Conservation (phyloP, 2,888 invertebrate species). For the Ophion ventricosus region DNA sequence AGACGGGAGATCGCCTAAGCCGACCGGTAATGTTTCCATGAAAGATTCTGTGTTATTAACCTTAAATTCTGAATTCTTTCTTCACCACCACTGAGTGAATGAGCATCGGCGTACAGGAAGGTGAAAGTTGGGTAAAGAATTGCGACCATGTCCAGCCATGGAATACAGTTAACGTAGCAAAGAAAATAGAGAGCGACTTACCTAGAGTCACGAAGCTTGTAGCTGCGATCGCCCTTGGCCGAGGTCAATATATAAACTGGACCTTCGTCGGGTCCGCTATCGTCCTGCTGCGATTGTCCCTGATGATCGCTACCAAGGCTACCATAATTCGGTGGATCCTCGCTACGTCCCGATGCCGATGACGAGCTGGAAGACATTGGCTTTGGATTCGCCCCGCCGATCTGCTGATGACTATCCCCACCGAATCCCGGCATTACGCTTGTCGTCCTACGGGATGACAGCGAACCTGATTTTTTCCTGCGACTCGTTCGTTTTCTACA, state of each 20-base stretch:
- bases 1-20: too few species aligned
- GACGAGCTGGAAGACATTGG: conserved; percentile 80
- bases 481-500: conserved; percentile 81
- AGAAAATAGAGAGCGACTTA: conserved; percentile 74
- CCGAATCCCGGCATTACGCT: conserved; percentile 78
- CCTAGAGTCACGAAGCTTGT: conserved; percentile 91
- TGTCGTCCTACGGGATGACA: conserved; percentile 79
- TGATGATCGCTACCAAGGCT: conserved; percentile 80
- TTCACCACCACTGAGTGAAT: too few species aligned
- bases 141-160: not conserved
- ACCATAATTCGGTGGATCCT: conserved; percentile 78
- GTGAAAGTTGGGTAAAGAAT: not conserved
- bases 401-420: conserved; percentile 69
- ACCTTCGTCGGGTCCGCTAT: conserved; percentile 81
- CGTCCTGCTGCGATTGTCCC: conserved; percentile 79
- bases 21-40: too few species aligned
- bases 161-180: conserved; percentile 2
- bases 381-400: conserved; percentile 64
- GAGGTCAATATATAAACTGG: conserved; percentile 81
- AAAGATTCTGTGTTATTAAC: too few species aligned
- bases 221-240: conserved; percentile 83
- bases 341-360: conserved; percentile 81
- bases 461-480: conserved; percentile 81
- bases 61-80: too few species aligned
- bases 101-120: not conserved